A percentile compares a stretch with the other conserved stretches of the same genome.
Evolutionary conservation across 2,113 vertebrate genomes (phyloP).

Genomic region (Gymnocephalus cernua): DNA sequence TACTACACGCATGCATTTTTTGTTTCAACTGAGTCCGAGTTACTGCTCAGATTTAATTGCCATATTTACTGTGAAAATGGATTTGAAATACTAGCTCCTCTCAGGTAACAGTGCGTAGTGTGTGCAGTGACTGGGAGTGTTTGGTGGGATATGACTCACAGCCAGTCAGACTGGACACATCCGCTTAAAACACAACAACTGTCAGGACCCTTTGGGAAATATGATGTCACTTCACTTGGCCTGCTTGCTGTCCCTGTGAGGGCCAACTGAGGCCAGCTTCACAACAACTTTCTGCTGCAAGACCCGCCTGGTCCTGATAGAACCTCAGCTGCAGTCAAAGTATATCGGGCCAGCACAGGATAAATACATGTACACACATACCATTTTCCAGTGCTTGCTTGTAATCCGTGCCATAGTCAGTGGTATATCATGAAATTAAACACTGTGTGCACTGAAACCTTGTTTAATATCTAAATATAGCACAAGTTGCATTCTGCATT

Average conservation of each 20-base stretch:
- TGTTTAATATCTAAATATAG: not conserved
- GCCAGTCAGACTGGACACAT: conserved; percentile 62
- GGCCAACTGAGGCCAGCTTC: conserved; percentile 32
- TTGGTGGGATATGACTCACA: conserved; percentile 57
- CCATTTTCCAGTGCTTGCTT: not conserved
- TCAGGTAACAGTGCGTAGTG: conserved; percentile 40
- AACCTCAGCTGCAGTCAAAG: conserved; percentile 41
- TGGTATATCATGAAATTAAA: not conserved
- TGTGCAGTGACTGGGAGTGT: conserved; percentile 9
- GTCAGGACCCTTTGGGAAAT: conserved; percentile 72
- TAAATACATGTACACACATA: not conserved
- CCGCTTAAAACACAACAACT: conserved; percentile 74
- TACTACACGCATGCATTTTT: not conserved
- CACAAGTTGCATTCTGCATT: not conserved
- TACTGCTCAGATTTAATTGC: not conserved
- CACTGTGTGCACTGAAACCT: not conserved
- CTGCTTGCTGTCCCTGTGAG: conserved; percentile 15
- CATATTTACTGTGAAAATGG: conserved; percentile 3
- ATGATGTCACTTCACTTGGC: conserved; percentile 72
- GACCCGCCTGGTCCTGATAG: conserved; percentile 14
- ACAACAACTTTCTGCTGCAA: conserved; percentile 30
- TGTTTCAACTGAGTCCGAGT: not conserved
- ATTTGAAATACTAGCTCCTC: conserved; percentile 16
- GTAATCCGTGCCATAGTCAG: not conserved
- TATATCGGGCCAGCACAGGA: not conserved